Base-by-base conservation (phyloP, 2,888 invertebrate genomes). In the Eilema sororculum region DNA sequence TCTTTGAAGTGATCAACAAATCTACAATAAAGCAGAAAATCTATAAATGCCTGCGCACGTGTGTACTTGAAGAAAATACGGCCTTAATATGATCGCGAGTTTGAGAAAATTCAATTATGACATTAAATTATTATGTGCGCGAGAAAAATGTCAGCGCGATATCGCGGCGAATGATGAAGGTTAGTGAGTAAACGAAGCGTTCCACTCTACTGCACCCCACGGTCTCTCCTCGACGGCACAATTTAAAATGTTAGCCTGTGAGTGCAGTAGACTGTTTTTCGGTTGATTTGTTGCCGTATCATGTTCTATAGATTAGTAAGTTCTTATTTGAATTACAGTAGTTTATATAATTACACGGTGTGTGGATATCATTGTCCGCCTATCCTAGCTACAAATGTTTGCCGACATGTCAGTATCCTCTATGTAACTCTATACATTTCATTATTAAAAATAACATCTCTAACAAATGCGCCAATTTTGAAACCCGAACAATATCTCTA, bases 181-280 rank as follows among this genome's bases (percentile, higher is more conserved):
- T 58, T 22, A 24, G 65, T 65, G 33, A 37, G 57, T 37, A 58
- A 33, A 57, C 37, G 57, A 57, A 58, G 37, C 65, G 57, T 65
- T 58, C 28, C 60, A 60, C 60, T 60, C 28, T 20, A 12, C 3
- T 28, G 52, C n/a, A 52, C 10, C 65, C 16, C 65, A n/a, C 20
- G 57, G 57, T 65, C 28, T 65, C 65, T 10, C 24, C 28, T 20
- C n/a, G 22, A 37, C 37, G 58, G 56, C 58, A 58, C 28, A 33
- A 56, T 57, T 65, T 56, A 58, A 60, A 28, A 12, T 25, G 30
- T 33, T 33, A 60, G 2, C 60, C 20, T 28, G 9, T 30, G 20
- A n/a, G 30, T 30, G 9, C n/a, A 28, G 30, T 60, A 10, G 28
- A 33, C 60, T 60, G 60, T 25, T 60, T 33, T 28, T 33, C 60